A percentile compares a stretch with the other conserved stretches of the same genome.
Evolutionary conservation across 1,140 invertebrate genomes (phyloP).

Genomic region (Aricia agestis): DNA sequence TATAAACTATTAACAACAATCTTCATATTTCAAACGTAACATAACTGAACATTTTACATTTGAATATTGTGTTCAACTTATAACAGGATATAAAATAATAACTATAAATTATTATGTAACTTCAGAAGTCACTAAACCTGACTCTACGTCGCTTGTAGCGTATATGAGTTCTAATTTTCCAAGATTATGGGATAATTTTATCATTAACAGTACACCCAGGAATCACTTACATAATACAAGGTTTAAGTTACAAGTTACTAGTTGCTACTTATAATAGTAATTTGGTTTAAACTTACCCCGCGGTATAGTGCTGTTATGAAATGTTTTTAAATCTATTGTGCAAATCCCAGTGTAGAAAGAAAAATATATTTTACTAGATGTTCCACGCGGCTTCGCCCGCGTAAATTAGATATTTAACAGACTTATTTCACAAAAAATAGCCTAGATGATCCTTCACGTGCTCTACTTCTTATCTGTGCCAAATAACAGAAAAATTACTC

Average conservation of each 20-base stretch:
- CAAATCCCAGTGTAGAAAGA: too few relatives aligned
- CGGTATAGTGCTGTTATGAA: neutral
- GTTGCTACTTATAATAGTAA: neutral
- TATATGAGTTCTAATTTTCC: slow-evolving; percentile 6
- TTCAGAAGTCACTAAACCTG: neutral
- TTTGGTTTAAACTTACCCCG: neutral
- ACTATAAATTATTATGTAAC: neutral
- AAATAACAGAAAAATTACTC: too few relatives aligned
- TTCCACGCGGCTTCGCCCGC: too few relatives aligned
- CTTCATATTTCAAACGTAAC: neutral
- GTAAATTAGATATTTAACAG: too few relatives aligned
- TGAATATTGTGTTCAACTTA: neutral
- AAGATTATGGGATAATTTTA: slow-evolving; percentile 3
- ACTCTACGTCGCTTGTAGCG: neutral
- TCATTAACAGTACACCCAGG: neutral
- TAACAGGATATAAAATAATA: neutral
- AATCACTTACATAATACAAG: neutral
- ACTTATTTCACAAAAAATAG: too few relatives aligned
- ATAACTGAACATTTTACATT: neutral
- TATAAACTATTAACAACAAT: neutral
- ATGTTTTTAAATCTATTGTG: too few relatives aligned
- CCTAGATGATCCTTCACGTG: too few relatives aligned
- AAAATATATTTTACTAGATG: too few relatives aligned
- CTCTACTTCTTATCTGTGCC: too few relatives aligned
- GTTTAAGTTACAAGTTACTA: neutral